phyloP scores from a whole-genome alignment of 2,113 vertebrate genomes.

The Steatornis caripensis region DNA sequence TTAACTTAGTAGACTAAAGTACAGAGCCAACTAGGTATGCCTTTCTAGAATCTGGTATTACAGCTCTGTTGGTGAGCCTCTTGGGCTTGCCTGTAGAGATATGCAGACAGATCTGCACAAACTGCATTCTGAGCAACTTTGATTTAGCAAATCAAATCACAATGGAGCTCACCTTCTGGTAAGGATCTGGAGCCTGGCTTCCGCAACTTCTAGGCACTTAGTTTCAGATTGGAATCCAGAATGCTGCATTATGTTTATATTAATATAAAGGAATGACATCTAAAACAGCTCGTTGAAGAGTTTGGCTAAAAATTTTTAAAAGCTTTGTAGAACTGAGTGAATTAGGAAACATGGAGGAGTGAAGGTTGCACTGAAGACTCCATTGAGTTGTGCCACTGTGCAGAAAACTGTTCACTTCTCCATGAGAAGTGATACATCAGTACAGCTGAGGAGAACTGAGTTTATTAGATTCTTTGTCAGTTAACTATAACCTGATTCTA shows the following conservation, averaged over 20 bases:
- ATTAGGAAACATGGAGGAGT: neutral
- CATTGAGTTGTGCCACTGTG: neutral
- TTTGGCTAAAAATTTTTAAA: neutral
- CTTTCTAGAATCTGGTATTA: neutral
- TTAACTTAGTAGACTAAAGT: neutral
- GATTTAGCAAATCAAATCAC: neutral
- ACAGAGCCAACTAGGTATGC: neutral
- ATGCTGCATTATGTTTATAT: neutral
- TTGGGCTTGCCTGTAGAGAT: neutral
- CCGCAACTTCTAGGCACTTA: neutral
- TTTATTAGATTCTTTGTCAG: neutral
- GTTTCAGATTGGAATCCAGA: neutral
- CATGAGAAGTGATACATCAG: neutral
- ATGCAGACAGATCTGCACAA: neutral
- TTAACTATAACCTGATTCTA: neutral
- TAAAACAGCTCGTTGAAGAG: neutral
- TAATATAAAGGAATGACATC: neutral
- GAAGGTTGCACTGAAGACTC: neutral
- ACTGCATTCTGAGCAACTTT: neutral
- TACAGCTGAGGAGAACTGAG: neutral
- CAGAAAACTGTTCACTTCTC: neutral
- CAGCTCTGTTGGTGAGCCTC: neutral
- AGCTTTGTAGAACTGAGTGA: neutral
- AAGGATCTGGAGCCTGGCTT: neutral
- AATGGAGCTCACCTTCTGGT: neutral